Evolutionary conservation across 2,113 vertebrate species (phyloP), one percentile per base, ranked within the genome.

Genomic region (Leiothrix lutea): DNA sequence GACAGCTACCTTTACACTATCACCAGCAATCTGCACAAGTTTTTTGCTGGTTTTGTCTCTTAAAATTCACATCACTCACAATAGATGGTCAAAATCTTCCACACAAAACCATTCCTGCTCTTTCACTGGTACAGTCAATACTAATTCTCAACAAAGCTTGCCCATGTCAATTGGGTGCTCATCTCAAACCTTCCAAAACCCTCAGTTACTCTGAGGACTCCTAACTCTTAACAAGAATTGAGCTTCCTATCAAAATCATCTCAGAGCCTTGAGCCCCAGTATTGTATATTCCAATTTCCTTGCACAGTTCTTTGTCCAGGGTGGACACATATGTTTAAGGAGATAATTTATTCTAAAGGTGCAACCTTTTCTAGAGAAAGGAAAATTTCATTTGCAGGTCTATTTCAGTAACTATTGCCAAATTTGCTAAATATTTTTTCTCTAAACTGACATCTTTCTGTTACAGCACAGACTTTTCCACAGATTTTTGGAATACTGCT

Each of bases 401-500:
- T 79, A 56, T 31, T 83, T 36, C 66, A 70, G n/a, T 36, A 91
- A 71, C 53, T 38, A 50, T 51, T 78, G 56, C 75, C 51, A 90
- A 72, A 92, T 79, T 78, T 86, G 65, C 77, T 90, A 90, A 90
- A 62, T 86, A 64, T 67, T 94, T 92, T 82, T 90, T 93, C 71
- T 90, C 72, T 78, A 42, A 29, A 50, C 36, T 54, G 75, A 67
- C 56, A 83, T 88, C 74, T 89, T 89, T 79, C 47, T 88, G 56
- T 67, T 90, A 67, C 29, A 78, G 79, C 80, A 88, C 88, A 95
- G 84, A 91, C 80, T 94, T 96, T 57, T 86, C 35, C 65, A 71
- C 44, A 81, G 57, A 87, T 85, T 95, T 97, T 92, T 86, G 51
- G 64, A 94, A 88, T 69, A 57, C 40, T 40, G 78, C 66, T 64